phyloP scores from a whole-genome alignment of 53 echinoderm and acorn worm genomes.

The Arbacia lixula region DNA sequence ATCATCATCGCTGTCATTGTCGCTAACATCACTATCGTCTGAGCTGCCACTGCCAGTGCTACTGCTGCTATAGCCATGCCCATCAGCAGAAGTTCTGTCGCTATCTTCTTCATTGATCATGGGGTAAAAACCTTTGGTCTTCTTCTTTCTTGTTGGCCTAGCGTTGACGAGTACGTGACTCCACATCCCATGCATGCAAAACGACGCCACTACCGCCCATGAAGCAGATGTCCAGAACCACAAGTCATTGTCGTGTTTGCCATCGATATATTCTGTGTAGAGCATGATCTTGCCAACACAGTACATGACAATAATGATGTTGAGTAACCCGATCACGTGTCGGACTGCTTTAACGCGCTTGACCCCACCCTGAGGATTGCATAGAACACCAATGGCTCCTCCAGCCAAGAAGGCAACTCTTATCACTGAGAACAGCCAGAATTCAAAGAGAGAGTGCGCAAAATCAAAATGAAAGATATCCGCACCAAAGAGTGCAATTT shows the following conservation, averaged over 20 bases:
- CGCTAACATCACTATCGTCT: neutral
- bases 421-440: slow-evolving; percentile 33
- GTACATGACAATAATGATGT: slow-evolving; percentile 38
- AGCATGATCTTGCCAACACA: slow-evolving; percentile 61
- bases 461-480: slow-evolving; percentile 18
- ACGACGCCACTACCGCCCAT: slow-evolving; percentile 61
- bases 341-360: slow-evolving; percentile 18
- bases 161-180: slow-evolving; percentile 28
- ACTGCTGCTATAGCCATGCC: neutral
- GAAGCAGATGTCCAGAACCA: slow-evolving; percentile 72
- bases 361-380: slow-evolving; percentile 12
- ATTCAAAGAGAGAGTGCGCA: slow-evolving; percentile 14
- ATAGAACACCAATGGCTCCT: neutral
- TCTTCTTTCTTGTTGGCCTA: neutral
- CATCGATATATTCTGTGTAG: slow-evolving; percentile 58
- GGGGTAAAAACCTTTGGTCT: neutral
- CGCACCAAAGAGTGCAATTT: neutral
- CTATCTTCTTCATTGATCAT: neutral
- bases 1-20: neutral
- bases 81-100: neutral
- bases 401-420: slow-evolving; percentile 12
- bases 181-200: slow-evolving; percentile 48
- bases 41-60: slow-evolving; percentile 25
- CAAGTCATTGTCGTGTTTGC: slow-evolving; percentile 48
- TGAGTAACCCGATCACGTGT: slow-evolving; percentile 16